A percentile compares a stretch with the other conserved stretches of the same genome.
These are phyloP conservation scores for Eurystomus gularis DNA, from an alignment of 2,113 vertebrate species.

Conservation along the genomic window DNA sequence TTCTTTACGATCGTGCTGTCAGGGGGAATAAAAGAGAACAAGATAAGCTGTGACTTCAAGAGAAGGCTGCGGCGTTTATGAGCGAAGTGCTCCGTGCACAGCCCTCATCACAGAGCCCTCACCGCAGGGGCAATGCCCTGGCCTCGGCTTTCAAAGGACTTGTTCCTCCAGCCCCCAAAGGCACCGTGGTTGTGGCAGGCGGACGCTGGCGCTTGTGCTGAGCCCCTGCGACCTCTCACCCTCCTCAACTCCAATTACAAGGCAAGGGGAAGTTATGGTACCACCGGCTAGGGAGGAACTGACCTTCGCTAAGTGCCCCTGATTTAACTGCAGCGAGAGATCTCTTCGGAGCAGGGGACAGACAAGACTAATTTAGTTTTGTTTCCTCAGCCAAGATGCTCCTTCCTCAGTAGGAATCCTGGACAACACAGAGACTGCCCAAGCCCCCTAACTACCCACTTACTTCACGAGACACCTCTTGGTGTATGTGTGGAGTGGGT, in stretches of 20 bases:
- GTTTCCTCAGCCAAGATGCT: not conserved
- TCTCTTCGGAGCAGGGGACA: not conserved
- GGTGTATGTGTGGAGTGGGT: no score
- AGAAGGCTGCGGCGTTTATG: not conserved
- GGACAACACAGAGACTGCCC: not conserved
- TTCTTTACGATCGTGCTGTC: conserved; percentile 84
- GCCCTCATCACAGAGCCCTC: not conserved
- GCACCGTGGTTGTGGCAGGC: not conserved
- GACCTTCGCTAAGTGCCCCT: not conserved
- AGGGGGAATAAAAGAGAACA: not conserved
- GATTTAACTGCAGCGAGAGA: not conserved
- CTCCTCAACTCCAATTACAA: not conserved
- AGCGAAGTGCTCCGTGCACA: not conserved
- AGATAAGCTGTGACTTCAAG: conserved; percentile 3
- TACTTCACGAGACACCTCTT: not conserved
- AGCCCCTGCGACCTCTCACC: not conserved
- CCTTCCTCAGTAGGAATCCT: not conserved
- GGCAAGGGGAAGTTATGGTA: not conserved
- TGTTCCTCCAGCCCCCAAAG: not conserved
- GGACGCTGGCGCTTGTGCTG: not conserved
- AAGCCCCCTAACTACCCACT: not conserved
- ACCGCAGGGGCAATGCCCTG: not conserved
- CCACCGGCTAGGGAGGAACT: not conserved
- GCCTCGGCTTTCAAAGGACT: not conserved
- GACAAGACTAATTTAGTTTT: not conserved